Percentiles rank a stretch among this genome's conserved stretches.
These are phyloP conservation scores for Anarhynchus alexandrinus DNA, from an alignment of 2,113 vertebrate species.

Conservation along the genomic window DNA sequence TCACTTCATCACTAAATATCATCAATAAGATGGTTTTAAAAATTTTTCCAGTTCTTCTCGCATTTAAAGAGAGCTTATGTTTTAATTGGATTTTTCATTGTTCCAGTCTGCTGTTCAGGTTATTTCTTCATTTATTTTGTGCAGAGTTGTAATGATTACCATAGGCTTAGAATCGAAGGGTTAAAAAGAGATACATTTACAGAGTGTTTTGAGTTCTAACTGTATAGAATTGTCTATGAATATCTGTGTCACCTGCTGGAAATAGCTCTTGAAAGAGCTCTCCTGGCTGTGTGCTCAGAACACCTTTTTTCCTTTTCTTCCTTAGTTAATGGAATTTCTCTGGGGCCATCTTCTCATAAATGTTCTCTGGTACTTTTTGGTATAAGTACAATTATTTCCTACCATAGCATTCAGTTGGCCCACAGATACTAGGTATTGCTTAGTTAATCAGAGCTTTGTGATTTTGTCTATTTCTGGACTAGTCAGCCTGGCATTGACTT, in stretches of 20 bases:
- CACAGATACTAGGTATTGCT: neutral
- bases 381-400: neutral
- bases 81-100: neutral
- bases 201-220: neutral
- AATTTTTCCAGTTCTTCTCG: neutral
- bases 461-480: neutral
- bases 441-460: neutral
- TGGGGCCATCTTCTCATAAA: neutral
- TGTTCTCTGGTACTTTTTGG: neutral
- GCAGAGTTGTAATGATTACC: neutral
- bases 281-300: neutral
- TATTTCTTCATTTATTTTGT: neutral
- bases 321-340: neutral
- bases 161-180: neutral
- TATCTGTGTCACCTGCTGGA: neutral
- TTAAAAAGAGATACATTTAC: neutral
- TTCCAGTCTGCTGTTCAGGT: neutral
- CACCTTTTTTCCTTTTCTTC: neutral
- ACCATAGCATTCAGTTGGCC: neutral
- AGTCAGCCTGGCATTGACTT: neutral
- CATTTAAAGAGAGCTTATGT: neutral
- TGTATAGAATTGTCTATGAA: neutral
- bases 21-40: neutral
- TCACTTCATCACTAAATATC: neutral
- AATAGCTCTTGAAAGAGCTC: neutral